Conservation (phyloP, 2,797 vertebrate species). For the Gambelia wislizenii region DNA sequence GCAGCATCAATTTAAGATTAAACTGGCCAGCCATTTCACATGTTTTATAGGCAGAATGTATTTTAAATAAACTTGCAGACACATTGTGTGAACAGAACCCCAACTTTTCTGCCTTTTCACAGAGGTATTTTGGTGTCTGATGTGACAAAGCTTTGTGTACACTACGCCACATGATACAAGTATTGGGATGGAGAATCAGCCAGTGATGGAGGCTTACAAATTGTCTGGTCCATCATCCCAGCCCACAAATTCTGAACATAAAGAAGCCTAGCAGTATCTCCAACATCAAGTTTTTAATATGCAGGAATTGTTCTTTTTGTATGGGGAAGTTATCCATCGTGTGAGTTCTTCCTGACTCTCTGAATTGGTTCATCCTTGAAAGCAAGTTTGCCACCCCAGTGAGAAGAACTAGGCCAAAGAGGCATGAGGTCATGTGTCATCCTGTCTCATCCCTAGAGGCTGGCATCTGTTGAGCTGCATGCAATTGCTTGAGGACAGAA, state of each 20-base stretch:
- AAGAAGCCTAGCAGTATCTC: not conserved
- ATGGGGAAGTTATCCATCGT: not conserved
- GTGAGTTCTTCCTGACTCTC: not conserved
- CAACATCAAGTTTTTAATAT: not conserved
- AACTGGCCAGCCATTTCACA: not conserved
- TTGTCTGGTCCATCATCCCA: not conserved
- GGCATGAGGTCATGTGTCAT: constrained; percentile 35
- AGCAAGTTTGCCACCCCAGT: constrained; percentile 43
- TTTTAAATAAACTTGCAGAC: not conserved
- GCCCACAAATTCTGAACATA: not conserved
- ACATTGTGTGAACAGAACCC: not conserved
- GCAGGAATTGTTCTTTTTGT: not conserved
- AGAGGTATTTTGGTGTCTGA: not conserved
- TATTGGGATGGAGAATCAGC: not conserved
- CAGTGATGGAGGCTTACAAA: not conserved
- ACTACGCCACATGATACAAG: not conserved
- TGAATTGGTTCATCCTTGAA: not conserved
- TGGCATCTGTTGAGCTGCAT: constrained; percentile 52
- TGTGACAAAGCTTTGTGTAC: not conserved
- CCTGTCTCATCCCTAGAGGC: constrained; percentile 32
- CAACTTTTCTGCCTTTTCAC: not conserved
- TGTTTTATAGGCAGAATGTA: not conserved
- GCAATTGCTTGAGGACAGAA: constrained; percentile 29
- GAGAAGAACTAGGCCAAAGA: constrained; percentile 58
- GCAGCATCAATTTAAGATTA: not conserved